These are phyloP conservation scores for Cricetomys ansorgei DNA, from an alignment of 2,113 vertebrate genomes.

Conservation along the genomic window DNA sequence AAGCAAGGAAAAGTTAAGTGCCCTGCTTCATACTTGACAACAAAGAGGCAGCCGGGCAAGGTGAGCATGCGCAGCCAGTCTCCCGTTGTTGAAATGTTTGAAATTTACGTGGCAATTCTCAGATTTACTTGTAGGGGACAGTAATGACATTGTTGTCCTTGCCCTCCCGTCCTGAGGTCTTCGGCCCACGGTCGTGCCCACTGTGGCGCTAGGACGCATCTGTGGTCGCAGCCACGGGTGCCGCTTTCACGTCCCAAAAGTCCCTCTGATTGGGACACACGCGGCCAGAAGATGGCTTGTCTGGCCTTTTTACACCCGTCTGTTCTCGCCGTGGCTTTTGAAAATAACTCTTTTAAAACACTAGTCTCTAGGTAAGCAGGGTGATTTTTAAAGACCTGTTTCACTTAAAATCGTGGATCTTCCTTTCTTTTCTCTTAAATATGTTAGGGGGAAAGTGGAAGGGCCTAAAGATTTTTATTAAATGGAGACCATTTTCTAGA, in stretches of 20 bases:
- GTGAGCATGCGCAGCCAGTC: not conserved
- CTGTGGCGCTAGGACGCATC: fast-evolving
- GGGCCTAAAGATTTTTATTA: constrained; percentile 45
- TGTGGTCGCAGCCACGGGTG: not conserved
- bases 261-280: not conserved
- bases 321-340: not conserved
- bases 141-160: not conserved
- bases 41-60: constrained; percentile 61
- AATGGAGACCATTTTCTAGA: not conserved
- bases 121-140: not conserved
- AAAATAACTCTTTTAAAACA: constrained; percentile 45
- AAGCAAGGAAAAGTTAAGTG: constrained; percentile 69
- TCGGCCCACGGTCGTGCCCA: not conserved
- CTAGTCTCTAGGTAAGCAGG: not conserved
- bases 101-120: constrained; percentile 2
- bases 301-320: constrained; percentile 9
- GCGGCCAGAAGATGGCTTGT: not conserved
- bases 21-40: constrained; percentile 46
- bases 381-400: not conserved
- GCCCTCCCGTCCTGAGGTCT: not conserved
- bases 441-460: not conserved
- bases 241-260: constrained; percentile 13
- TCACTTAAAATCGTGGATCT: constrained; percentile 5
- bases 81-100: not conserved
- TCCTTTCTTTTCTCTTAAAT: constrained; percentile 39